These are phyloP conservation scores for Heliconius hewitsoni DNA, from an alignment of 1,140 invertebrate genomes.

Conservation along the genomic window DNA sequence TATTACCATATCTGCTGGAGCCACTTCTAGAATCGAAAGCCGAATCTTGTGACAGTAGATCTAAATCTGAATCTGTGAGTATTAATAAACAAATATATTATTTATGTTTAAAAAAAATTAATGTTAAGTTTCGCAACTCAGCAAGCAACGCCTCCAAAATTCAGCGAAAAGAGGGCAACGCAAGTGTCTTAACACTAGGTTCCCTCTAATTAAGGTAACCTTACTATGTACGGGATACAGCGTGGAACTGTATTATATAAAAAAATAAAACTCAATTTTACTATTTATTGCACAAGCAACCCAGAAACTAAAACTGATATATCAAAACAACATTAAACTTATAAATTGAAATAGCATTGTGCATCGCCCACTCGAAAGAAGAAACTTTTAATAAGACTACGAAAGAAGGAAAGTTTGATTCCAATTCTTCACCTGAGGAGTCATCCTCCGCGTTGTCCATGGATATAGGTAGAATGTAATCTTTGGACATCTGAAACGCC, in stretches of 20 bases:
- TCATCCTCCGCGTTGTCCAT: conserved; percentile 56
- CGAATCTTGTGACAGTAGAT: conserved; percentile 56
- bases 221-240: too few species aligned
- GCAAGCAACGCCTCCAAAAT: too few species aligned
- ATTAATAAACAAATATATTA: background rate
- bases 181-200: too few species aligned
- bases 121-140: too few species aligned
- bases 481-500: conserved; percentile 66
- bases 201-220: too few species aligned
- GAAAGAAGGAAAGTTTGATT: conserved; percentile 24
- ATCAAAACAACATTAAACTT: conserved; percentile 18
- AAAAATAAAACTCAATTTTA: background rate
- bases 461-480: conserved; percentile 72
- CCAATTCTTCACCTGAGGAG: conserved; percentile 51
- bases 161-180: too few species aligned
- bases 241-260: too few species aligned
- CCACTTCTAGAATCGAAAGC: conserved; percentile 59
- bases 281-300: background rate
- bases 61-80: conserved; percentile 47
- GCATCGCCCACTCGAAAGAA: conserved; percentile 17
- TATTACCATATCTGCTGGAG: conserved; percentile 54
- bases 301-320: conserved; percentile 6
- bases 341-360: conserved; percentile 23
- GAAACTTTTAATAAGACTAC: conserved; percentile 33
- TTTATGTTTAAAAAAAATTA: background rate